A percentile compares a stretch with the other conserved stretches of the same genome.
Evolutionary conservation across 2,113 vertebrate genomes (phyloP).

Genomic region (Hippocampus mohnikei): DNA sequence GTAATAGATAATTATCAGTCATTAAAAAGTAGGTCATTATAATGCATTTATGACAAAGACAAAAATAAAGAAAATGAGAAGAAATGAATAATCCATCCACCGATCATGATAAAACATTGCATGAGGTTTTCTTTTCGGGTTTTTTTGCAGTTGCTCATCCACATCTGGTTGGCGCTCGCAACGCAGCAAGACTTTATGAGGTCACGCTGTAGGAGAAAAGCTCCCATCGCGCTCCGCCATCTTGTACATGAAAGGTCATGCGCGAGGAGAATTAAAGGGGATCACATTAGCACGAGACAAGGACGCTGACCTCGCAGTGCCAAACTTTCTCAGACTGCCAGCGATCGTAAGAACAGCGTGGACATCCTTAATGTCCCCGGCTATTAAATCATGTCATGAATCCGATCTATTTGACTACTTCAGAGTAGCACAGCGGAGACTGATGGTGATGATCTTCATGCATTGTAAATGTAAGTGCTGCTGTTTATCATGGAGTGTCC

Average conservation of each 20-base stretch:
- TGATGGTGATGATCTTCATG: neutral
- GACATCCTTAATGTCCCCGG: neutral
- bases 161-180: neutral
- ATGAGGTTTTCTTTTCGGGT: too few species aligned
- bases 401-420: neutral
- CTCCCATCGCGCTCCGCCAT: neutral
- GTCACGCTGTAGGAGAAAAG: neutral
- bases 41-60: too few species aligned
- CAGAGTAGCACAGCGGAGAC: neutral
- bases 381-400: neutral
- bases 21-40: too few species aligned
- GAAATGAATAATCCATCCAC: too few species aligned
- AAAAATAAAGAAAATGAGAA: too few species aligned
- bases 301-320: neutral
- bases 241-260: slow-evolving; percentile 24
- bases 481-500: slow-evolving; percentile 3
- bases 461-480: neutral
- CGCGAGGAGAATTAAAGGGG: slow-evolving; percentile 10
- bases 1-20: too few species aligned
- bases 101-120: too few species aligned
- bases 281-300: slow-evolving; percentile 33
- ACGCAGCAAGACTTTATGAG: neutral
- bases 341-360: neutral
- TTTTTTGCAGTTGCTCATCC: neutral
- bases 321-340: neutral